These are phyloP conservation scores for Ceryle rudis DNA, from an alignment of 2,797 vertebrate species.

Conservation along the genomic window DNA sequence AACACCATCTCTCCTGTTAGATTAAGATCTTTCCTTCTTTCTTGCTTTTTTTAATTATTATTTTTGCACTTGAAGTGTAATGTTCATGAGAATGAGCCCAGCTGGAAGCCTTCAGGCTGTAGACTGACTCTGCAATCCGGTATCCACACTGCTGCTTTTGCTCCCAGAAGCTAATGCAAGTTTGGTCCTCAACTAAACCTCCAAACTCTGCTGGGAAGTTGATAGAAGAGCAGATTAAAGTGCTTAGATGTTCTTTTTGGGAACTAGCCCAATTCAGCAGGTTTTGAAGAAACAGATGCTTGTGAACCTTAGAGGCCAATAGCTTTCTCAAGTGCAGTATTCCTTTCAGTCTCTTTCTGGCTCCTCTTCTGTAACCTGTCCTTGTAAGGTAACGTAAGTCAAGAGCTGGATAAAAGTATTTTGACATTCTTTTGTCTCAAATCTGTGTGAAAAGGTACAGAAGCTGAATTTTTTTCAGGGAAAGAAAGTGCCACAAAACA, in stretches of 20 bases:
- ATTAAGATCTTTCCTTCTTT: neutral
- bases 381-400: neutral
- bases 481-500: neutral
- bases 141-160: neutral
- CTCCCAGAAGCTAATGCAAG: neutral
- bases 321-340: neutral
- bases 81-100: fast-evolving
- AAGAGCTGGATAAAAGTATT: neutral
- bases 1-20: neutral
- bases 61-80: neutral
- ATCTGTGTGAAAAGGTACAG: neutral
- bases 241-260: neutral
- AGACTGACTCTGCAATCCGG: neutral
- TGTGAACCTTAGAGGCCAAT: neutral
- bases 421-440: neutral
- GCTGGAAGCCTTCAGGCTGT: neutral
- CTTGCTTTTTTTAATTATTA: neutral
- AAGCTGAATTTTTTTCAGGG: neutral
- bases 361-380: neutral
- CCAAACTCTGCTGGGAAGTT: neutral
- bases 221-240: neutral
- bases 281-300: neutral
- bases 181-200: neutral
- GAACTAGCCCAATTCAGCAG: neutral
- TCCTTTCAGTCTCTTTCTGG: neutral